A percentile compares a stretch with the other conserved stretches of the same genome.
Evolutionary conservation across 64 coral and sea anemone genomes (phyloP).

Genomic region (Montipora cactus): DNA sequence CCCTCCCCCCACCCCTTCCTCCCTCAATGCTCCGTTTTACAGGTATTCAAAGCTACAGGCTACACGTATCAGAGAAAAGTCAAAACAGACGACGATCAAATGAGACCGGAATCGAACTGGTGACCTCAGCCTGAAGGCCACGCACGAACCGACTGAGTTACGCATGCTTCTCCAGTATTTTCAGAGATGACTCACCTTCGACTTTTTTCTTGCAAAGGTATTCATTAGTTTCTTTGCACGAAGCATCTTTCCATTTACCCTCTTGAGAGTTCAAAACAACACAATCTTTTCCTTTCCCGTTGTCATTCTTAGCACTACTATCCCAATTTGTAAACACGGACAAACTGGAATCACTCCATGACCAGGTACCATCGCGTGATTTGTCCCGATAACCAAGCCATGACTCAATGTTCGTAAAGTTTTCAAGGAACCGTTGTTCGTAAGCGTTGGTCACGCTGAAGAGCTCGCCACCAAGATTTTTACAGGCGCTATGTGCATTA

Average conservation of each 20-base stretch:
- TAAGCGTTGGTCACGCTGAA: conserved; percentile 99
- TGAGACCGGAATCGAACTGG: no score
- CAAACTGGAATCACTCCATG: conserved; percentile 85
- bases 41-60: no score
- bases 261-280: conserved; percentile 90
- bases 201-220: conserved; percentile 92
- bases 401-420: conserved; percentile 84
- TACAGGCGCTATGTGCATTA: conserved; percentile 76
- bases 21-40: no score
- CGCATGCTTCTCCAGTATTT: neutral
- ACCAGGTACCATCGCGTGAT: conserved; percentile 89
- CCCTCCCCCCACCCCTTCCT: no score
- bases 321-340: conserved; percentile 97
- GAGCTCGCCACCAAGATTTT: conserved; percentile 75
- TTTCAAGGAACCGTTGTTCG: conserved; percentile 94
- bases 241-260: conserved; percentile 94
- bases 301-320: conserved; percentile 80
- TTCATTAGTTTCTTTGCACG: conserved; percentile 87
- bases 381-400: conserved; percentile 99
- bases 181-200: conserved; percentile 58
- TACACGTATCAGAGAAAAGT: no score
- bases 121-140: no score
- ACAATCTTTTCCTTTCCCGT: conserved; percentile 85
- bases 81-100: no score
- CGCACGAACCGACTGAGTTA: no score